Evolutionary conservation across 2,797 vertebrate genomes (phyloP), one percentile per base, ranked within the genome.

Genomic region (Enteromius afrohamiltoni): DNA sequence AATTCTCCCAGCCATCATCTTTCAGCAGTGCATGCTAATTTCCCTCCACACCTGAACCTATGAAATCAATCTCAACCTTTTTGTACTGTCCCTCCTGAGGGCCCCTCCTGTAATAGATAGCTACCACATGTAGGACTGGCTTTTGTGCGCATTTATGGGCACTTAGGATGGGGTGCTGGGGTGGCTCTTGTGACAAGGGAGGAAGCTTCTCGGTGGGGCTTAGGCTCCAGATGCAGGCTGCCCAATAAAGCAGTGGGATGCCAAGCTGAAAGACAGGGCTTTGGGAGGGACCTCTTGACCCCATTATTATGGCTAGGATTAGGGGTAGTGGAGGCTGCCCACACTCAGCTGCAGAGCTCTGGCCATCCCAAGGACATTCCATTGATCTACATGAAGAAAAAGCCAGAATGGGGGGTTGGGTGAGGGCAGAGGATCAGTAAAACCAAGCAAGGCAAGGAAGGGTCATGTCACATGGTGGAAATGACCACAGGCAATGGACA

Each of bases 191-290:
- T 85, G 85, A 77, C 64, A 79, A 67, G 85, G 78, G 80, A 86
- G 83, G 88, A 83, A 86, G 87, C 84, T 82, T 85, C 85, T 81
- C 85, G 80, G 83, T 88, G 85, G 88, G 86, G 87, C 86, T 89
- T 87, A 85, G 37, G 78, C 89, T 89, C 88, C 89, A 90, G 87
- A 90, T 89, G 89, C 89, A 74, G 82, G 79, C 84, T 77, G 77
- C 86, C 89, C 86, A 89, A 88, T 89, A 89, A 91, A 90, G 83
- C 88, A 87, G 87, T 89, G 86, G 86, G 89, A 89, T 79, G 81
- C 87, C 86, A 83, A 81, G 80, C 85, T 82, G 88, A 87, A 88
- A 80, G 88, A 87, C 86, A 82, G 84, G 77, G 84, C 77, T 70
- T 83, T 83, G 51, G 75, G 75, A 86, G 86, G 83, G 86, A 89